Evolutionary conservation across 2,888 invertebrate genomes (phyloP).

Genomic region (Caenorhabditis wallacei): DNA sequence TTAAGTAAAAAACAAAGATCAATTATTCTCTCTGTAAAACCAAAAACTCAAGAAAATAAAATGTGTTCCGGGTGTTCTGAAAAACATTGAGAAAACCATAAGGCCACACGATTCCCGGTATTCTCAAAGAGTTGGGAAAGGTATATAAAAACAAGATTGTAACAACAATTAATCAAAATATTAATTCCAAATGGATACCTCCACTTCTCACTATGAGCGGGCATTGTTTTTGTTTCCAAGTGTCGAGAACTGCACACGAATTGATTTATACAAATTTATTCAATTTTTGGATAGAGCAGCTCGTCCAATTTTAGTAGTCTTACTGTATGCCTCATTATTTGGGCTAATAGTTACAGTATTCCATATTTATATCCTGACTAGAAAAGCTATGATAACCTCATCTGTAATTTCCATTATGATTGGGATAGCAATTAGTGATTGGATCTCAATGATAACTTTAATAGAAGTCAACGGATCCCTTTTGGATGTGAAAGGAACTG

Average conservation of each 20-base stretch:
- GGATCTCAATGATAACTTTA: slow-evolving; percentile 5
- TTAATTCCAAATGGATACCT: slow-evolving; percentile 4
- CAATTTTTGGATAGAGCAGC: slow-evolving; percentile 1
- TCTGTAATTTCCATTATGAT: slow-evolving; percentile 33
- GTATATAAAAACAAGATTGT: too few relatives aligned
- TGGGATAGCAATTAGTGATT: slow-evolving; percentile 13
- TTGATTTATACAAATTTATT: neutral
- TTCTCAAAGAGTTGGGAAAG: too few relatives aligned
- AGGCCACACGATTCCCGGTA: too few relatives aligned
- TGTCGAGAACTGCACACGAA: neutral
- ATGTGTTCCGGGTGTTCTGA: too few relatives aligned
- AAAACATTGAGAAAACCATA: too few relatives aligned
- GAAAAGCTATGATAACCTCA: slow-evolving; percentile 31
- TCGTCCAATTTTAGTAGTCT: neutral
- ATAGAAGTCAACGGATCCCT: neutral
- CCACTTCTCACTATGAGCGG: neutral
- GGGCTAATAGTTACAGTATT: slow-evolving; percentile 4
- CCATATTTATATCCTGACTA: slow-evolving; percentile 14
- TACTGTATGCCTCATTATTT: slow-evolving; percentile 3
- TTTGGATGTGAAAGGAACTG: neutral
- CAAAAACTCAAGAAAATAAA: too few relatives aligned
- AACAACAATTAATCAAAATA: too few relatives aligned
- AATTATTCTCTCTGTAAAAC: too few relatives aligned
- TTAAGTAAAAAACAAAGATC: too few relatives aligned
- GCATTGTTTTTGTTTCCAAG: neutral